A percentile compares a stretch with the other conserved stretches of the same genome.
These are phyloP conservation scores for Anarrhichthys ocellatus DNA, from an alignment of 2,113 vertebrate species.

Conservation along the genomic window DNA sequence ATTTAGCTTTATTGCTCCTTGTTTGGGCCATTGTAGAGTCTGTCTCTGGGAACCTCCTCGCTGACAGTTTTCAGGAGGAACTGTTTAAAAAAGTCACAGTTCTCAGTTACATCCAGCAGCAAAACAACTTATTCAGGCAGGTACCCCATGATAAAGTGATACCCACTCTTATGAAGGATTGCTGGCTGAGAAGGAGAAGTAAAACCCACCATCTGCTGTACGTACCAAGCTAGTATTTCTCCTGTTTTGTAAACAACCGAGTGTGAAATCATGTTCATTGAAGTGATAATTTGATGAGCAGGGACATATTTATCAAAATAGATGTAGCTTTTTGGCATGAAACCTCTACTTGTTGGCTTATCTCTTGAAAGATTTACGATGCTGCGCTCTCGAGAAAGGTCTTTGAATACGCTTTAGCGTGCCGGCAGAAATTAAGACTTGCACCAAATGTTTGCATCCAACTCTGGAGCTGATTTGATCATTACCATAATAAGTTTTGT, in stretches of 20 bases:
- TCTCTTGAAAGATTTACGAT: constrained; percentile 16
- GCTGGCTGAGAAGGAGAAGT: constrained; percentile 36
- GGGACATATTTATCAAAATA: constrained; percentile 29
- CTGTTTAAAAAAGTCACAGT: constrained; percentile 34
- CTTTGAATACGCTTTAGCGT: constrained; percentile 4
- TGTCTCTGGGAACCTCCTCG: constrained; percentile 65
- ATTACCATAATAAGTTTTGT: constrained; percentile 22
- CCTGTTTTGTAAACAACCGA: constrained; percentile 50
- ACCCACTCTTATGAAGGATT: constrained; percentile 7
- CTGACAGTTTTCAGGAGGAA: constrained; percentile 47
- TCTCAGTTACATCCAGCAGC: constrained; percentile 13
- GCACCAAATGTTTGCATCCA: constrained; percentile 30
- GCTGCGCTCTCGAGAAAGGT: not conserved
- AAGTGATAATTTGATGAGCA: constrained; percentile 48
- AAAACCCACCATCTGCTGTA: constrained; percentile 40
- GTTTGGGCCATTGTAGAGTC: constrained; percentile 49
- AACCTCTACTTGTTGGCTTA: constrained; percentile 6
- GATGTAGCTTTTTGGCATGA: constrained; percentile 2
- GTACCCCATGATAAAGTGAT: constrained; percentile 5
- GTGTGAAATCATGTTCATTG: constrained; percentile 30
- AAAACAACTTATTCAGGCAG: constrained; percentile 15
- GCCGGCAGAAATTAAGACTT: constrained; percentile 7
- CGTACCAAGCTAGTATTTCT: constrained; percentile 23
- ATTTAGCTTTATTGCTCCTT: constrained; percentile 75
- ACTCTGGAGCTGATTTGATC: constrained; percentile 16